Percentiles rank a stretch among this genome's conserved stretches.
These are phyloP conservation scores for Epistrophe grossulariae DNA, from an alignment of 2,888 invertebrate species.

Conservation along the genomic window DNA sequence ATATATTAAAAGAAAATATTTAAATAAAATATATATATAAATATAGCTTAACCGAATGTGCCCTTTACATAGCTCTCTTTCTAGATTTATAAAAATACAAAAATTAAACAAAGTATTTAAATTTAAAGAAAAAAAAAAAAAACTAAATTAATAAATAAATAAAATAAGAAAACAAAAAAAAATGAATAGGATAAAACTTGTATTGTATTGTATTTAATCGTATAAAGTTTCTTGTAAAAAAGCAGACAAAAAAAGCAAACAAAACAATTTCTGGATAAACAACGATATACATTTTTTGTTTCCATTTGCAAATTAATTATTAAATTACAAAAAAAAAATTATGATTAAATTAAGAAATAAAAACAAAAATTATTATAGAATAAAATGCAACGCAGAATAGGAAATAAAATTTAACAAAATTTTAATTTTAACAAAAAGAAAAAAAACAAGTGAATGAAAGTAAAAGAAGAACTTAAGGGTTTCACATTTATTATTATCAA, in stretches of 20 bases:
- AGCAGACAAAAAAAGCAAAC: slow-evolving; percentile 29
- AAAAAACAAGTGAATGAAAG: slow-evolving; percentile 72
- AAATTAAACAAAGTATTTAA: slow-evolving; percentile 56
- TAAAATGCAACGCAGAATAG: slow-evolving; percentile 61
- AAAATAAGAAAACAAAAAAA: slow-evolving; percentile 51
- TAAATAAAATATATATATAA: slow-evolving; percentile 77
- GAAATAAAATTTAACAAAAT: slow-evolving; percentile 45
- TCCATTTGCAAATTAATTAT: slow-evolving; percentile 46
- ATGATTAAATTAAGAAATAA: slow-evolving; percentile 18
- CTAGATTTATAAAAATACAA: slow-evolving; percentile 80
- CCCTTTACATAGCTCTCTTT: slow-evolving; percentile 84
- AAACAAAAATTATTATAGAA: slow-evolving; percentile 37
- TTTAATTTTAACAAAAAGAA: slow-evolving; percentile 22
- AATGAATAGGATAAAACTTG: slow-evolving; percentile 71
- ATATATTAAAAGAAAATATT: slow-evolving; percentile 77
- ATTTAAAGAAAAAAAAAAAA: slow-evolving; percentile 15
- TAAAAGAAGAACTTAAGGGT: slow-evolving; percentile 64
- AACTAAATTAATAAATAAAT: slow-evolving; percentile 55
- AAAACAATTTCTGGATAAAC: slow-evolving; percentile 55
- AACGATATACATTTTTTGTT: slow-evolving; percentile 57
- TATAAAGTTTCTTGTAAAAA: slow-evolving; percentile 55
- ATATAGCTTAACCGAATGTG: slow-evolving; percentile 85
- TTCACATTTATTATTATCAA: slow-evolving; percentile 63
- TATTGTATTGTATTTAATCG: slow-evolving; percentile 46
- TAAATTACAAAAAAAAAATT: slow-evolving; percentile 29